phyloP scores from a whole-genome alignment of 30 jellyfish, hydroid and myxozoan genomes.

The Aurelia sp. region DNA sequence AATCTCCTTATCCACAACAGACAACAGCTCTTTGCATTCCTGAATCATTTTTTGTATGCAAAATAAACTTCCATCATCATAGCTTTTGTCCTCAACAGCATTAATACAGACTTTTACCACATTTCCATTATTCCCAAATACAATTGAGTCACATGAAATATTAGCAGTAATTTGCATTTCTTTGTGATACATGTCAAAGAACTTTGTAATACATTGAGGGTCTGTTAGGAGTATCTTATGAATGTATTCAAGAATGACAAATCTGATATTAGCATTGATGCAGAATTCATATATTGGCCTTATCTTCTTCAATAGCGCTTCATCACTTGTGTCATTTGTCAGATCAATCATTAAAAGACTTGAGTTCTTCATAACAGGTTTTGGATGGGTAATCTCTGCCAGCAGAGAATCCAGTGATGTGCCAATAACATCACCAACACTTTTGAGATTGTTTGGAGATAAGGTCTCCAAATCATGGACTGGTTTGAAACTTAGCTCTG shows the following conservation, averaged over 20 bases:
- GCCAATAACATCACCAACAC: too few relatives aligned
- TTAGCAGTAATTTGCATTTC: background rate
- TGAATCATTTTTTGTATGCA: background rate
- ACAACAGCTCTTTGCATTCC: background rate
- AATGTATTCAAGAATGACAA: conserved; percentile 18
- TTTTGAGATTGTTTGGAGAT: too few relatives aligned
- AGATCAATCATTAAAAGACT: conserved; percentile 10
- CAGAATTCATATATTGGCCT: background rate
- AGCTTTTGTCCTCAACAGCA: background rate
- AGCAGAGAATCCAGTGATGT: conserved; percentile 4
- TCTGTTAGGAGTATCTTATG: background rate
- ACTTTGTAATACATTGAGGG: background rate
- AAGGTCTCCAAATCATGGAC: too few relatives aligned
- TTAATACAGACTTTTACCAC: background rate
- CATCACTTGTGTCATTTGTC: background rate
- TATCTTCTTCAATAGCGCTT: background rate
- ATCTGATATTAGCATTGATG: background rate
- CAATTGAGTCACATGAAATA: conserved; percentile 30
- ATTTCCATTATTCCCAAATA: conserved; percentile 30
- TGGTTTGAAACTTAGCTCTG: too few relatives aligned
- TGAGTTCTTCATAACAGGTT: too few relatives aligned
- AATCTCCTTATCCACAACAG: background rate
- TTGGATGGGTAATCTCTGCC: too few relatives aligned
- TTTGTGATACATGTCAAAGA: conserved; percentile 5
- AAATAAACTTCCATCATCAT: background rate